Evolutionary conservation across 2,888 invertebrate species (phyloP), one percentile per base, ranked within the genome.

Genomic region (Augiades crinisus): DNA sequence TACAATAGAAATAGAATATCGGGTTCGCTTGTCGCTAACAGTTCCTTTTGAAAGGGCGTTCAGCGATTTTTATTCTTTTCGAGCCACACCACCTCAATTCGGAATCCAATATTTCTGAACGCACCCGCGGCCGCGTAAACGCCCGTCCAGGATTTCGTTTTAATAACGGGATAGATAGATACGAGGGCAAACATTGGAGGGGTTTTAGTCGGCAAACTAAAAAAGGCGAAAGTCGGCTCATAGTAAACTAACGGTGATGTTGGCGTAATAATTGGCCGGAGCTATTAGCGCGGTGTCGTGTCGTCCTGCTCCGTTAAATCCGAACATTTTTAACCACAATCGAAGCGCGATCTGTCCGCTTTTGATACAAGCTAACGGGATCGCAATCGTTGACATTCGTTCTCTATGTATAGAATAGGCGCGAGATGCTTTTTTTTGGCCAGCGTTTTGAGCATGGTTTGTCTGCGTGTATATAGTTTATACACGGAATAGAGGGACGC

Each of bases 111-210:
- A 67, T 67, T 66, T 64, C 64, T 58, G 60, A 59, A 56, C 58
- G 54, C 59, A 46, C 52, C 34, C 59, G 57, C 45, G 53, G 40
- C 50, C 55, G 59, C 57, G 58, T 58, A 57, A 57, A 57, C 58
- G 43, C 50, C 45, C 38, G 56, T 54, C 59, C 60, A 54, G 65
- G 61, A 66, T 64, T 63, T 62, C 65, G 65, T 68, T 70, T 69
- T 70, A 70, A 69, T 70, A 68, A 67, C 67, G 56, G 61, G 56
- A 62, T 62, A 63, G 55, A 61, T 62, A 63, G 67, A 60, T 63
- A 58, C 60, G 61, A 56, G 55, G 33, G 63, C 65, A 68, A 67
- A 67, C 63, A 64, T 61, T 58, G 64, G 57, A 56, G 59, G 62
- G 65, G 58, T 64, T 64, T 62, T 57, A 59, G 61, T 58, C 51